Base-by-base conservation (phyloP, 1,140 invertebrate genomes). In the Colletes latitarsis region DNA sequence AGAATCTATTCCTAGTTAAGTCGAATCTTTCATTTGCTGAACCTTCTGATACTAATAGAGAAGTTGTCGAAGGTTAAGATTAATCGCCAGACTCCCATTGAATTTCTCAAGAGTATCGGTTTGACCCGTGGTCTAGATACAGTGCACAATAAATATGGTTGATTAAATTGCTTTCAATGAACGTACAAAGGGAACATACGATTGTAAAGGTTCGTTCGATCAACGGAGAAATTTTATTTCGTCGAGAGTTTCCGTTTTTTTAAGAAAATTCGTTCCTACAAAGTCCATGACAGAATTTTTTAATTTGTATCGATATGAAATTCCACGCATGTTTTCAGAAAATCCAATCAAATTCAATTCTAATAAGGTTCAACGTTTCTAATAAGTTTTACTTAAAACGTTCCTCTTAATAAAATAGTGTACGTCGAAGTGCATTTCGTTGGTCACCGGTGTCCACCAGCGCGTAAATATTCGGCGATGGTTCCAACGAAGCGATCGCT, bases 61-160 rank as follows among this genome's bases (percentile, higher is more conserved):
- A 55, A 82, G 68, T 77, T 53, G n/a, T 71, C 67, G 76, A 67
- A 68, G 70, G 46, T 72, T 46, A 78, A 77, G 69, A 66, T 39
- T 55, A 66, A 78, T 71, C 67, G 39, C 52, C 43, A 64, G 39
- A 30, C 19, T 39, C 64, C 21, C 4, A 43, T 4, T 14, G 64
- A 15, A 21, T 21, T 21, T 21, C 4, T 43, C 19, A 49, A 67
- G 64, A 67, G 43, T 14, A 6, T 10, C 6, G 21, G 52, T 17
- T 43, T 66, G 58, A 58, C 62, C 41, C 41, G 39, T 66, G 41
- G 8, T 17, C 43, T 30, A 21, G 53, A 60, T 52, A 64, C 63
- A 19, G 52, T 52, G 12, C 30, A 52, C 60, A 39, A n/a, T 17
- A n/a, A 39, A 49, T 39, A 9, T n/a, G 21, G 5, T 19, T 12